Evolutionary conservation across 2,797 vertebrate genomes (phyloP).

Genomic region (Sitta carolinensis): DNA sequence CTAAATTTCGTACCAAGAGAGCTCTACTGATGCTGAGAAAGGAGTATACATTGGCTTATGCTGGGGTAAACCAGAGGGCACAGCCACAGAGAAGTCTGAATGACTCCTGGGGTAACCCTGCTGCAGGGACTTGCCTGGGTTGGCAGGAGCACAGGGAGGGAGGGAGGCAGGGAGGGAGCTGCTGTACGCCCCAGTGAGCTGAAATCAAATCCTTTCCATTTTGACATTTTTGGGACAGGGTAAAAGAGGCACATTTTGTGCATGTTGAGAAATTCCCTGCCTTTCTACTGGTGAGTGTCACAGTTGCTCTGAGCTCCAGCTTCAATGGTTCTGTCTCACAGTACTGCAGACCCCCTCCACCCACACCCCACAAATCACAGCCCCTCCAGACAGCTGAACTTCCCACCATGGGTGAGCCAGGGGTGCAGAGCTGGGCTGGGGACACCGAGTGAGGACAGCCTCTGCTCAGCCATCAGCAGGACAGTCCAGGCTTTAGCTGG

Average conservation of each 20-base stretch:
- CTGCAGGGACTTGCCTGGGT: not conserved
- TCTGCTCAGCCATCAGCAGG: not conserved
- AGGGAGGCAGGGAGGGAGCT: not conserved
- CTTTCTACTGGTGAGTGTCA: not conserved
- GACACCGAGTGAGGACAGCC: not conserved
- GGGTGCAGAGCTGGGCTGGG: not conserved
- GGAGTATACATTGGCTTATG: not conserved
- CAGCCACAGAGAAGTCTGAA: not conserved
- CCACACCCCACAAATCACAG: not conserved
- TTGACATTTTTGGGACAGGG: not conserved
- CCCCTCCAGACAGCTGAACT: accelerated
- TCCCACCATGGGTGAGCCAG: not conserved
- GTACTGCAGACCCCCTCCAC: not conserved
- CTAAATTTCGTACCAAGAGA: accelerated
- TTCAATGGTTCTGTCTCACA: accelerated
- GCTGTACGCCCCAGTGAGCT: not conserved
- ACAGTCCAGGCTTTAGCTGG: not conserved
- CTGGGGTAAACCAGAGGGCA: not conserved
- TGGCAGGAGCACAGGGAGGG: not conserved
- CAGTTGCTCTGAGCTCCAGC: not conserved
- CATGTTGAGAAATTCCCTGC: not conserved
- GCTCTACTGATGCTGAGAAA: not conserved
- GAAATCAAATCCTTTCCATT: not conserved
- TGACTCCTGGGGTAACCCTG: not conserved
- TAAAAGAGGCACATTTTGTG: not conserved